Evolutionary conservation across 2,888 invertebrate genomes (phyloP), one percentile per base, ranked within the genome.

Genomic region (Megamerina dolium): DNA sequence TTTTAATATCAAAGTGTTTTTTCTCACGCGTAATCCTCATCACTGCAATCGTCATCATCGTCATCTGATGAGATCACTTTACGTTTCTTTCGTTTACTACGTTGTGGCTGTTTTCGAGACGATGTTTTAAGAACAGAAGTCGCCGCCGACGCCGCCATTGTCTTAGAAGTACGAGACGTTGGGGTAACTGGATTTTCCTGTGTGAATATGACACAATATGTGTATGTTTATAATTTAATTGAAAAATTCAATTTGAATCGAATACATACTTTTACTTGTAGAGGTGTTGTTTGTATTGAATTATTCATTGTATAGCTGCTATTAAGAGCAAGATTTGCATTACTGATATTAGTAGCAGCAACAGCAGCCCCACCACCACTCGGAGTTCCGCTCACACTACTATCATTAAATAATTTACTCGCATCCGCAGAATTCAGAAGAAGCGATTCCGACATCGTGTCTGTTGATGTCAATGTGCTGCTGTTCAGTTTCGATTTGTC

Each of bases 1-100:
- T n/a, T n/a, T n/a, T n/a, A 34, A 18, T 34, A 16, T 19, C 8
- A 10, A 34, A 34, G 12, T 34, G 3, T 18, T 31, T 10, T 12
- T 33, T 44, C 42, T 60, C 53, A 61, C 52, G 54, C 54, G 54
- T 77, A 77, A 45, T 68, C 68, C 45, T 63, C 63, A 64, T 82
- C 82, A 73, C 82, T 82, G 66, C 71, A 77, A 66, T 82, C 79
- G 61, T 80, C 80, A 55, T 78, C 82, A 50, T 82, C 82, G 49
- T 79, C 79, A 49, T 77, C 77, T 9, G 77, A 77, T 54, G 76
- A 75, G 41, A 73, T 65, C 39, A 75, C 75, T 70, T 76, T 75
- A 50, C 77, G 73, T 63, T 78, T 79, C 62, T 75, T 76, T 49
- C 64, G 60, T 49, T 52, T 60, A 37, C 61, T 59, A 13, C 57